Evolutionary conservation across 2,797 vertebrate genomes (phyloP).

Genomic region (Tragopan temminckii): DNA sequence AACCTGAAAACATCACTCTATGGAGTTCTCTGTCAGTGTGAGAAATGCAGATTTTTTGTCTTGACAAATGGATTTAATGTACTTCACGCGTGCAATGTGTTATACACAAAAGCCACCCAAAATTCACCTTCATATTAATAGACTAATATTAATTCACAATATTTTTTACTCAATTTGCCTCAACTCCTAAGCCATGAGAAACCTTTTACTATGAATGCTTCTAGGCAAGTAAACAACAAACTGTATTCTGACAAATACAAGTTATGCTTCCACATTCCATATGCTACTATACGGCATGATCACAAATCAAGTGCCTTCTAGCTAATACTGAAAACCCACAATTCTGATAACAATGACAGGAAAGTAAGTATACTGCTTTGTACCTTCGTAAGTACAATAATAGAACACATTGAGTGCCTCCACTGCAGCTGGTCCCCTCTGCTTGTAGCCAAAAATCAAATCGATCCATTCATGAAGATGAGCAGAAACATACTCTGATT

Average conservation of each 20-base stretch:
- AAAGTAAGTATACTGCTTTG: not conserved
- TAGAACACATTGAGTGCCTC: slow-evolving; percentile 97
- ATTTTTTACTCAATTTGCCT: not conserved
- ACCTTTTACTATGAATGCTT: not conserved
- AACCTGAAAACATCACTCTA: not conserved
- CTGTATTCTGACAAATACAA: not conserved
- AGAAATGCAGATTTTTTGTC: not conserved
- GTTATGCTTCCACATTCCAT: not conserved
- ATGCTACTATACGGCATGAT: not conserved
- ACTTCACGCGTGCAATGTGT: not conserved
- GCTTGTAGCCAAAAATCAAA: slow-evolving; percentile 96
- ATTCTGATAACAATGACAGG: not conserved
- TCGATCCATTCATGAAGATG: slow-evolving; percentile 98
- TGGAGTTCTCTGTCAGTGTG: not conserved
- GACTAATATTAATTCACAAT: not conserved
- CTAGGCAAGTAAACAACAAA: not conserved
- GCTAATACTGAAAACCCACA: not conserved
- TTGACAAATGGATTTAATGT: not conserved
- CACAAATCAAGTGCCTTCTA: not conserved
- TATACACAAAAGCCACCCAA: not conserved
- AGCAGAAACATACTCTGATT: slow-evolving; percentile 93
- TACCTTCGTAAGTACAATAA: slow-evolving; percentile 95
- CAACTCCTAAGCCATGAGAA: not conserved
- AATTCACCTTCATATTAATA: not conserved
- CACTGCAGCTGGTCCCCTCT: slow-evolving; percentile 92